These are phyloP conservation scores for Lamprologus speciosus DNA, from an alignment of 2,113 vertebrate genomes.

Conservation along the genomic window DNA sequence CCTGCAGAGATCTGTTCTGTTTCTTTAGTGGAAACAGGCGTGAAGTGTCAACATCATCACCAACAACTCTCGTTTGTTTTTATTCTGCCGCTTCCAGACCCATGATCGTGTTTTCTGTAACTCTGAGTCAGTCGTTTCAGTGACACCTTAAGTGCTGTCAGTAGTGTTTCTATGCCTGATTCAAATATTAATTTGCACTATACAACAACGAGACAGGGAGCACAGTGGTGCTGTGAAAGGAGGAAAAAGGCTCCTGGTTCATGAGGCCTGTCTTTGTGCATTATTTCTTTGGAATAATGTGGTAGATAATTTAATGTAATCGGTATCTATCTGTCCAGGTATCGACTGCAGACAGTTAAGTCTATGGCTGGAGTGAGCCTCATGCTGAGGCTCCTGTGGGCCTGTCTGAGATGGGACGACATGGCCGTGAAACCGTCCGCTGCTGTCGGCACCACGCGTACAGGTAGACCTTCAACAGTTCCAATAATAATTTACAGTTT, in stretches of 20 bases:
- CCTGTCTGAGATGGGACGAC: conserved; percentile 94
- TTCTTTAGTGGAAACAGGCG: not conserved
- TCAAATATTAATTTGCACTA: not conserved
- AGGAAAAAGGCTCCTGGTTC: not conserved
- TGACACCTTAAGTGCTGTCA: not conserved
- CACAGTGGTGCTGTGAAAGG: not conserved
- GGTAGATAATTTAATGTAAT: not conserved
- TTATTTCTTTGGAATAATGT: not conserved
- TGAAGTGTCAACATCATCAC: not conserved
- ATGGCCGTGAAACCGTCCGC: conserved; percentile 97
- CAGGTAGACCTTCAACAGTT: conserved; percentile 71
- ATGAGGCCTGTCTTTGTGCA: not conserved
- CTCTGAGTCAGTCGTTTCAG: not conserved
- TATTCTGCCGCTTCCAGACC: not conserved
- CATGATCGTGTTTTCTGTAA: not conserved
- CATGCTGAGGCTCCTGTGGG: conserved; percentile 94
- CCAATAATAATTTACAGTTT: not conserved
- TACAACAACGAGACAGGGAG: not conserved
- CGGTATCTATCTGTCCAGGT: conserved; percentile 63
- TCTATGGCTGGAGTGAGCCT: conserved; percentile 94
- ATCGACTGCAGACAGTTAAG: conserved; percentile 93
- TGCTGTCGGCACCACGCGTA: conserved; percentile 87
- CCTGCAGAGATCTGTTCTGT: not conserved
- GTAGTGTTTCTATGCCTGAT: not conserved
- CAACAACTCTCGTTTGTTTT: not conserved